Conservation (phyloP, 2,888 invertebrate species). For the Charanyca ferruginea region DNA sequence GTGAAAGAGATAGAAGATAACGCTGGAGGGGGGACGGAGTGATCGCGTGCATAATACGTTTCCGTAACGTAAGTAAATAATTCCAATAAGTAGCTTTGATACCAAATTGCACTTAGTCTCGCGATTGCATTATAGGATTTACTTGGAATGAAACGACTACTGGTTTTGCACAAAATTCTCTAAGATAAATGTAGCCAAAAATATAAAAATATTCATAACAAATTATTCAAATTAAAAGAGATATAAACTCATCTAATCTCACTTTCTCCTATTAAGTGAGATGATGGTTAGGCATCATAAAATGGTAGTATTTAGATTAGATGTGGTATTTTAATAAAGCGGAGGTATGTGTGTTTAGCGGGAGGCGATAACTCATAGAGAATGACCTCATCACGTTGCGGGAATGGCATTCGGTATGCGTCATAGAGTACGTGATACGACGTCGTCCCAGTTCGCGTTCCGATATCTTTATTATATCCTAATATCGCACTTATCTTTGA, state of each 20-base stretch:
- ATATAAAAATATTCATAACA: not conserved
- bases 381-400: conserved; percentile 72
- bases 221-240: conserved; percentile 40
- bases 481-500: conserved; percentile 46
- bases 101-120: conserved; percentile 34
- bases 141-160: not conserved
- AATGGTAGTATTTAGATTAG: conserved; percentile 40
- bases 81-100: conserved; percentile 28
- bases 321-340: conserved; percentile 66
- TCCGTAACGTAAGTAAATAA: conserved; percentile 68
- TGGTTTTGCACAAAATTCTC: not conserved
- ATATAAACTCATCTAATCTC: conserved; percentile 23
- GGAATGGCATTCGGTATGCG: conserved; percentile 79
- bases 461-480: conserved; percentile 61
- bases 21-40: conserved; percentile 69
- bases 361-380: conserved; percentile 71
- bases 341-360: conserved; percentile 74
- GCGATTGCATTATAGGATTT: conserved; percentile 14
- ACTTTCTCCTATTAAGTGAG: conserved; percentile 46
- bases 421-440: conserved; percentile 78
- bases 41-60: conserved; percentile 58
- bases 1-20: conserved; percentile 78
- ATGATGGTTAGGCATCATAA: conserved; percentile 14
- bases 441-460: conserved; percentile 70
- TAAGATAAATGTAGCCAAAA: conserved; percentile 7